Conservation (phyloP, 1,140 invertebrate species). For the Sycophaga agraensis region DNA sequence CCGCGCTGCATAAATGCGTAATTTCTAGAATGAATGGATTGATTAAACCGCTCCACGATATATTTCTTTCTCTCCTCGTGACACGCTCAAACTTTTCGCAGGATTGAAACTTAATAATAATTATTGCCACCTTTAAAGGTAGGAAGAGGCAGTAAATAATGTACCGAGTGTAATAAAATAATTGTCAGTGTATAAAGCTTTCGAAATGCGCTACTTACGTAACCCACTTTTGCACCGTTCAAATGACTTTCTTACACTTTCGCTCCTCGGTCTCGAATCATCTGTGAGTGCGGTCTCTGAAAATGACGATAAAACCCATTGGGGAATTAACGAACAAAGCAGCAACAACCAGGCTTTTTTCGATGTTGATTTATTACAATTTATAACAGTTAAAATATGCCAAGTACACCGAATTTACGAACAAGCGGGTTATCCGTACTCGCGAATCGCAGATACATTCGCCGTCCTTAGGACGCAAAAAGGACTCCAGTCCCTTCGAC, state of each 20-base stretch:
- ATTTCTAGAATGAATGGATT: no score
- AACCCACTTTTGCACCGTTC: neutral
- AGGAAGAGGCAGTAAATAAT: neutral
- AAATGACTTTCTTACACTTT: neutral
- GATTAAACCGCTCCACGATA: no score
- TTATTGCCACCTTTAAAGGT: neutral
- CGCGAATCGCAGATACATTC: constrained; percentile 25
- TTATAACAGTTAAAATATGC: constrained; percentile 41
- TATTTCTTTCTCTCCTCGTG: no score
- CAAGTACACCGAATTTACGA: constrained; percentile 40
- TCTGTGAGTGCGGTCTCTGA: no score
- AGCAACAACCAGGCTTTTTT: constrained; percentile 5
- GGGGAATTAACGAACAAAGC: no score
- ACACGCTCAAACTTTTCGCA: no score
- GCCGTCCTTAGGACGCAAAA: constrained; percentile 9
- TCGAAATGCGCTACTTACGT: neutral
- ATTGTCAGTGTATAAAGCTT: constrained; percentile 1
- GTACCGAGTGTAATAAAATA: constrained; percentile 3
- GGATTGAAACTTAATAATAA: no score
- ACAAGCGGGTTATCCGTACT: constrained; percentile 36
- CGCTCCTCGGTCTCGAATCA: neutral
- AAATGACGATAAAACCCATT: no score
- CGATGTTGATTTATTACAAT: constrained; percentile 39
- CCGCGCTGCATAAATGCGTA: no score
- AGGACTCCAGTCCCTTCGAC: neutral